Base-by-base conservation (phyloP, 1,140 invertebrate species). In the Atopsyche davidsoni region DNA sequence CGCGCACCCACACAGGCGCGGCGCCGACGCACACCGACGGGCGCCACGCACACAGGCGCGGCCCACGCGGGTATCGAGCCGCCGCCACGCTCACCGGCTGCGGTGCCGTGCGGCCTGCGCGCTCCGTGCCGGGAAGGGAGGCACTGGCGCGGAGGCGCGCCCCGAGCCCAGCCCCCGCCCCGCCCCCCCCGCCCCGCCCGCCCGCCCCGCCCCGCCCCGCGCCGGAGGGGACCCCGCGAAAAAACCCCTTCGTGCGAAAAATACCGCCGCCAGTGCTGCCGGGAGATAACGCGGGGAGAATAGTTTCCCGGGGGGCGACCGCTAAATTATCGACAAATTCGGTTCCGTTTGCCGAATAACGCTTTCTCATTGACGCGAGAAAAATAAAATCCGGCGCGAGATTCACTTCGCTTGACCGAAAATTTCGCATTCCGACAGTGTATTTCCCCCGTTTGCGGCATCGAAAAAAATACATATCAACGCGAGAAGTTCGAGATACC, bases 61-160 rank as follows among this genome's bases (percentile, higher is more conserved):
- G 34, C 38, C 28, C 44, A 23, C 22, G 34, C 34, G 16, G 46
- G 22, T 32, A n/a, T 13, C 4, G 38, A 36, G 28, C 34, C 13
- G 17, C 11, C 19, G n/a, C 18, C 13, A 22, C 40, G 39, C 11
- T 14, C 46, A 40, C 44, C 34, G 11, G 17, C 32, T 11, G 21
- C 35, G 4, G 34, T 28, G 19, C 32, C 21, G 34, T 17, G 36
- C 36, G 19, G 19, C 40, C 41, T 45, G 49, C 54, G 43, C 53
- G 53, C 43, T 36, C 41, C 42, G 34, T 41, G 38, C 47, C 31
- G 19, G 34, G 39, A 40, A 40, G 36, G 40, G 28, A 46, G 42
- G 51, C 49, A 51, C 48, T 41, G 39, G 38, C 31, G 42, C 39
- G 40, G 49, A 38, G 54, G 35, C 41, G 24, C 17, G 10, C 24